These are phyloP conservation scores for Mormyrops boulengeri DNA, from an alignment of 2,797 vertebrate genomes.

Conservation along the genomic window DNA sequence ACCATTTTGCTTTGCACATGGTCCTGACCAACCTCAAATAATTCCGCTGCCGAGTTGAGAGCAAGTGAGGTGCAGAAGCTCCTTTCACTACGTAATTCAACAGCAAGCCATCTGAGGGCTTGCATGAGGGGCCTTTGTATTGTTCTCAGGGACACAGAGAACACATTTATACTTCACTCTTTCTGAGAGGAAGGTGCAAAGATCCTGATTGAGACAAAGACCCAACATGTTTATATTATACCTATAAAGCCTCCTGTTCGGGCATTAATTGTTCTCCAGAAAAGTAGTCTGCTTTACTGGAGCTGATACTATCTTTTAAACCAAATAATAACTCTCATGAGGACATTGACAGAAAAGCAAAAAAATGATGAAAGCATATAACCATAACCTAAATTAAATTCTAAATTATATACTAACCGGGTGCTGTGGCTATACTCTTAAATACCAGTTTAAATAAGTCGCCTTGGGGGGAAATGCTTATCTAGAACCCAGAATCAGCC, in stretches of 20 bases:
- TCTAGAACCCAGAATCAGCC: neutral
- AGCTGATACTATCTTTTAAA: neutral
- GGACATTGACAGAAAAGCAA: neutral
- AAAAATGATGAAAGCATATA: neutral
- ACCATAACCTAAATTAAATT: neutral
- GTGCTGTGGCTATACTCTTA: neutral
- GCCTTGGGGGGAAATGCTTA: neutral
- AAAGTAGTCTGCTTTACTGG: neutral
- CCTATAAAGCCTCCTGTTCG: neutral
- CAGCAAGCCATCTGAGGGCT: neutral
- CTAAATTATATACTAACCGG: neutral
- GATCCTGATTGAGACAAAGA: neutral
- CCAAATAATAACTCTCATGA: neutral
- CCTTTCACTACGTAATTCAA: slow-evolving; percentile 15
- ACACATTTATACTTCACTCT: neutral
- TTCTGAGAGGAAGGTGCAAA: slow-evolving; percentile 3
- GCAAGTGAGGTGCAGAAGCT: neutral
- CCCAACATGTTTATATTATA: neutral
- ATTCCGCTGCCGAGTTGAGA: neutral
- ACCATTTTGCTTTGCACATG: neutral
- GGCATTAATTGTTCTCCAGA: neutral
- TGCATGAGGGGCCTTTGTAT: neutral
- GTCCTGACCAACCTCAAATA: neutral
- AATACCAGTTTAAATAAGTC: neutral
- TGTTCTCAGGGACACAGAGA: neutral